A percentile compares a stretch with the other conserved stretches of the same genome.
Evolutionary conservation across 2,797 vertebrate genomes (phyloP).

Genomic region (Syngnathus acus): DNA sequence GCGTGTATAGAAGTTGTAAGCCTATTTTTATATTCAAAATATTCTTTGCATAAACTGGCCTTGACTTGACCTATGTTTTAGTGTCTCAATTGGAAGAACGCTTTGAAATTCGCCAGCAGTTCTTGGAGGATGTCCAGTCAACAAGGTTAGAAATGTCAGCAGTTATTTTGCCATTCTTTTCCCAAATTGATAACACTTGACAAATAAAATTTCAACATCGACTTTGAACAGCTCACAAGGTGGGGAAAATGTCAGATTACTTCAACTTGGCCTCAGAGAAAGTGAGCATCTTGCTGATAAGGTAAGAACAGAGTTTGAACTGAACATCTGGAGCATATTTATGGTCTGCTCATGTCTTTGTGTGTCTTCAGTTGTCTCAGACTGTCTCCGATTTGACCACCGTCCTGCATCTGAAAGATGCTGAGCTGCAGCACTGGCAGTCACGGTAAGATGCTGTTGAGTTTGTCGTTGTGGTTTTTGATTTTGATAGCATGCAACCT

Average conservation of each 20-base stretch:
- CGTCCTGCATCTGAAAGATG: constrained; percentile 67
- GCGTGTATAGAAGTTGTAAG: constrained; percentile 62
- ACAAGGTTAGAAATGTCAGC: constrained; percentile 41
- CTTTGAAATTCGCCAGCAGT: constrained; percentile 47
- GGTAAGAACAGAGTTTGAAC: constrained; percentile 29
- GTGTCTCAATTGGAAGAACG: constrained; percentile 64
- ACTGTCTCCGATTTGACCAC: constrained; percentile 64
- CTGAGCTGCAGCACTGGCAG: constrained; percentile 69
- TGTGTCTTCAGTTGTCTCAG: constrained; percentile 56
- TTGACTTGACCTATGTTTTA: constrained; percentile 18
- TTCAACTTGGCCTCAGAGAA: constrained; percentile 61
- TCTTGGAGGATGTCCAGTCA: constrained; percentile 49
- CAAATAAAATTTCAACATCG: background rate
- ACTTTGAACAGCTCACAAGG: constrained; percentile 32
- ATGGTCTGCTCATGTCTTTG: background rate
- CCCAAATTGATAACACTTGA: background rate
- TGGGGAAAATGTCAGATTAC: constrained; percentile 18
- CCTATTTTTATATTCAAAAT: background rate
- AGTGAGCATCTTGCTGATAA: constrained; percentile 58
- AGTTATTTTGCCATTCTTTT: background rate
- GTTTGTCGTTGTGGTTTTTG: background rate
- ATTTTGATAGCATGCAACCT: no score
- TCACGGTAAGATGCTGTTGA: constrained; percentile 57
- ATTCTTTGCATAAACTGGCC: background rate
- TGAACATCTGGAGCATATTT: background rate